A percentile compares a stretch with the other conserved stretches of the same genome.
Evolutionary conservation across 35 echinoderm and acorn worm genomes (phyloP).

Genomic region (Heliocidaris erythrogramma): DNA sequence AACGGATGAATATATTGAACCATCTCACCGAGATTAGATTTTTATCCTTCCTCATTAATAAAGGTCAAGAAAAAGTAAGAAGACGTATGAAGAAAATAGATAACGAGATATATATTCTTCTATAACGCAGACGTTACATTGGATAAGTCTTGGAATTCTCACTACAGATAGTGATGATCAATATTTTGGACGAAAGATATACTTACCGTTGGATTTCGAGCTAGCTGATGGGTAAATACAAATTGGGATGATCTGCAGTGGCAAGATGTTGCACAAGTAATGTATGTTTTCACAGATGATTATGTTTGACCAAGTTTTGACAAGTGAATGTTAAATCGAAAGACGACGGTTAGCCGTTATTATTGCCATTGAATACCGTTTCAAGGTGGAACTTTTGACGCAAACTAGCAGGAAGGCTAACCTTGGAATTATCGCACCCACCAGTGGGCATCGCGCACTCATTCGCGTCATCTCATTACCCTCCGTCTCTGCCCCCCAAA

Average conservation of each 20-base stretch:
- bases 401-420: neutral
- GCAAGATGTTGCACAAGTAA: neutral
- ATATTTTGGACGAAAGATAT: neutral
- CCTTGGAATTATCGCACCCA: neutral
- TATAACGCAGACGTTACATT: neutral
- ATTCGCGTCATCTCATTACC: neutral
- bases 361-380: neutral
- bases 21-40: neutral
- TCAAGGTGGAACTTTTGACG: neutral
- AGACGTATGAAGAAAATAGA: neutral
- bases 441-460: neutral
- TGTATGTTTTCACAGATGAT: neutral
- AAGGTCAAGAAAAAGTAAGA: neutral
- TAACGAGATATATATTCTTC: neutral
- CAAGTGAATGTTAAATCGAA: neutral
- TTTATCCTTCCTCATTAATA: neutral
- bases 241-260: neutral
- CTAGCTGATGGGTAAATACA: neutral
- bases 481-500: neutral
- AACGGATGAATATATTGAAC: neutral
- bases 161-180: neutral
- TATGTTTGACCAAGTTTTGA: neutral
- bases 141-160: neutral
- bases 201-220: neutral
- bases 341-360: neutral